Percentiles rank a stretch among this genome's conserved stretches.
phyloP scores from a whole-genome alignment of 2,113 vertebrate genomes.

The Paradoxurus hermaphroditus region DNA sequence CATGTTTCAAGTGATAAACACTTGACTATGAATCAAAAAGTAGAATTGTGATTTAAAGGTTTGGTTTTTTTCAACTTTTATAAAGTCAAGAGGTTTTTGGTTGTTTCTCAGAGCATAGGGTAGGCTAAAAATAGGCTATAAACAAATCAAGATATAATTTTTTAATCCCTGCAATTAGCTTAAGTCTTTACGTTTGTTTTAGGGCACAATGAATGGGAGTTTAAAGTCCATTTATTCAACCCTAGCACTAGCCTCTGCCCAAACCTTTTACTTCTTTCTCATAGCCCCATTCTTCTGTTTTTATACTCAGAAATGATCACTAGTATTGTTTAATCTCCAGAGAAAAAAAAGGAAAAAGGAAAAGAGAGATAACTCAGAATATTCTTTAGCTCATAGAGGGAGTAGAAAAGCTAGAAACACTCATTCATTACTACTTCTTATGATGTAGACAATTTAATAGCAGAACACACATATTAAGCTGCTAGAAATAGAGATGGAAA shows the following conservation, averaged over 20 bases:
- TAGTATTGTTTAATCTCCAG: neutral
- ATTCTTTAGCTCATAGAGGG: neutral
- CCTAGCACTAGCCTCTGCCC: neutral
- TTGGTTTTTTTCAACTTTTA: neutral
- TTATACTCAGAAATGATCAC: neutral
- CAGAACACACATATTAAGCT: neutral
- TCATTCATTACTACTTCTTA: neutral
- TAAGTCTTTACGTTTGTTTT: neutral
- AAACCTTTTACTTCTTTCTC: neutral
- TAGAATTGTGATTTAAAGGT: neutral
- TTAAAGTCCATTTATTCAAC: neutral
- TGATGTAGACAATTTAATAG: neutral
- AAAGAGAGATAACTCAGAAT: neutral
- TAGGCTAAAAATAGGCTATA: neutral
- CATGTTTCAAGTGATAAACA: neutral
- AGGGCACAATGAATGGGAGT: neutral
- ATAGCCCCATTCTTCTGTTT: neutral
- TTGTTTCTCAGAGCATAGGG: neutral
- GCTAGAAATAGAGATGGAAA: neutral
- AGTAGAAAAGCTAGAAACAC: neutral
- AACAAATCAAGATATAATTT: neutral
- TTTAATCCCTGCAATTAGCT: neutral
- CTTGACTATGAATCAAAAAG: neutral
- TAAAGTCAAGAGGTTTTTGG: neutral
- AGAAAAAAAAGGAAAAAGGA: neutral